Evolutionary conservation across 2,797 vertebrate species (phyloP).

Genomic region (Danio kyathit): DNA sequence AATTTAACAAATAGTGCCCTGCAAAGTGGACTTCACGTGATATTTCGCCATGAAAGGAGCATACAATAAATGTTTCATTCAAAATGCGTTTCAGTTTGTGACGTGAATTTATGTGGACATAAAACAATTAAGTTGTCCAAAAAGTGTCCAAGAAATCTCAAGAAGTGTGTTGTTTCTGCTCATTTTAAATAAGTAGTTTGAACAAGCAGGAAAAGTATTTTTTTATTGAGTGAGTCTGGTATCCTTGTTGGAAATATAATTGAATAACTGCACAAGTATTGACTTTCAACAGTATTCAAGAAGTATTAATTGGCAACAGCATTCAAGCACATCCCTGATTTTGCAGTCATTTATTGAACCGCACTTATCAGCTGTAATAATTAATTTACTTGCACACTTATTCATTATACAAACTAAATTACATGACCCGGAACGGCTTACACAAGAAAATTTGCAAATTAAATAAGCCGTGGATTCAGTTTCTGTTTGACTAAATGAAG

Average conservation of each 20-base stretch:
- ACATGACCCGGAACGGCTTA: neutral
- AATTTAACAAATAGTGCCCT: too few relatives aligned
- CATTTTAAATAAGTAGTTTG: too few relatives aligned
- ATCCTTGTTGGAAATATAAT: neutral
- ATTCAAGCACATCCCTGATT: neutral
- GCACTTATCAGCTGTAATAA: neutral
- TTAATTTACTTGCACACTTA: constrained; percentile 11
- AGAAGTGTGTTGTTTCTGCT: too few relatives aligned
- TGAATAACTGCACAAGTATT: neutral
- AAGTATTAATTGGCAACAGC: neutral
- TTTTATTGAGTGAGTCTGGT: too few relatives aligned
- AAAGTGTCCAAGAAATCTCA: too few relatives aligned
- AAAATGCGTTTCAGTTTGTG: too few relatives aligned
- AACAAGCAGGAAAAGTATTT: too few relatives aligned
- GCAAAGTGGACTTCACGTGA: too few relatives aligned
- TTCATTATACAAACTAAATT: constrained; percentile 11
- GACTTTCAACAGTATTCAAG: neutral
- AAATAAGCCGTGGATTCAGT: neutral
- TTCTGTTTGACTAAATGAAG: neutral
- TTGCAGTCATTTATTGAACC: neutral
- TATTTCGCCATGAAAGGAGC: too few relatives aligned
- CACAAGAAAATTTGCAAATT: constrained; percentile 2
- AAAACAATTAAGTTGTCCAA: too few relatives aligned
- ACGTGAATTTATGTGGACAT: too few relatives aligned
- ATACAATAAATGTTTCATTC: too few relatives aligned